phyloP scores from a whole-genome alignment of 2,113 vertebrate genomes.

The Ursus arctos region DNA sequence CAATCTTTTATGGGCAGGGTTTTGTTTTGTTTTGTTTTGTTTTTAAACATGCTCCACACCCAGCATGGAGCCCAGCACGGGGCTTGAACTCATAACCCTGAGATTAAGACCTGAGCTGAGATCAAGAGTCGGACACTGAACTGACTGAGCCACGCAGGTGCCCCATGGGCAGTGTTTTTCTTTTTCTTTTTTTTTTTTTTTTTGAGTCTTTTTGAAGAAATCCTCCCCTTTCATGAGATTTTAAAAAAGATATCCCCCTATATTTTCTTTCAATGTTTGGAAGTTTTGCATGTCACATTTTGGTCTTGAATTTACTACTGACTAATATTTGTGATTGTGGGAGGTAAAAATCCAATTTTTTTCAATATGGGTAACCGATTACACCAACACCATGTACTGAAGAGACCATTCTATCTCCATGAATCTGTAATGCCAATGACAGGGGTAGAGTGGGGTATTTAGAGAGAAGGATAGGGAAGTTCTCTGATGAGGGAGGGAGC shows the following conservation, averaged over 20 bases:
- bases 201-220: background rate
- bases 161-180: background rate
- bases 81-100: too few relatives aligned
- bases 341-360: background rate
- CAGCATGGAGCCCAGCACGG: too few relatives aligned
- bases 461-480: background rate
- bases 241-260: background rate
- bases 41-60: too few relatives aligned
- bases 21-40: background rate
- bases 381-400: background rate
- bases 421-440: background rate
- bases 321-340: background rate
- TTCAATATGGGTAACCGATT: background rate
- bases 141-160: background rate
- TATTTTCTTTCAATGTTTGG: constrained; percentile 1
- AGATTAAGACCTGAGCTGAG: too few relatives aligned
- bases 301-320: background rate
- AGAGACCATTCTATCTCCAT: background rate
- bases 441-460: background rate
- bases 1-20: background rate
- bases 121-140: background rate
- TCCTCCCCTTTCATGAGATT: background rate
- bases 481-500: background rate
- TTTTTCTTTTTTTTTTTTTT: background rate
- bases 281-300: background rate